phyloP scores from a whole-genome alignment of 1,140 invertebrate genomes.

The Cydia splendana region DNA sequence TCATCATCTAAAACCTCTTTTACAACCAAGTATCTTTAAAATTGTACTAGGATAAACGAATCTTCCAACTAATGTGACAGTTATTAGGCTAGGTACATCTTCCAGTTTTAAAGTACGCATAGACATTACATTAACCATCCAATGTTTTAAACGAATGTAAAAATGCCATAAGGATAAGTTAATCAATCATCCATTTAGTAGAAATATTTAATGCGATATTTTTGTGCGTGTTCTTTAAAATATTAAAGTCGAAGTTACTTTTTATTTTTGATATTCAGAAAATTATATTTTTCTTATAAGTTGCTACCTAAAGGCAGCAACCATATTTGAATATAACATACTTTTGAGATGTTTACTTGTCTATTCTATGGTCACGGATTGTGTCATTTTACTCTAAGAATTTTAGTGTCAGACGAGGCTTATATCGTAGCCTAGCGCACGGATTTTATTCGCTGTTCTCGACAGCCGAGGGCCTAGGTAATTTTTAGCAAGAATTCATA shows the following conservation, averaged over 20 bases:
- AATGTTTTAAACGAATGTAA: conserved; percentile 14
- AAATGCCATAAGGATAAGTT: conserved; percentile 15
- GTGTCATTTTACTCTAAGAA: conserved; percentile 57
- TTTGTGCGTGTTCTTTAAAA: conserved; percentile 60
- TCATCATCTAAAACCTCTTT: conserved; percentile 20
- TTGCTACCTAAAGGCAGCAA: conserved; percentile 66
- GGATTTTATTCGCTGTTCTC: conserved; percentile 44
- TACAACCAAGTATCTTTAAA: conserved; percentile 17
- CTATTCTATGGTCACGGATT: conserved; percentile 57
- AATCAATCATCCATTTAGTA: conserved; percentile 15
- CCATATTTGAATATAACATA: conserved; percentile 60
- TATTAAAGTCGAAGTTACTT: conserved; percentile 56
- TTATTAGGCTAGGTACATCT: conserved; percentile 23
- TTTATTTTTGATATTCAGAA: conserved; percentile 77
- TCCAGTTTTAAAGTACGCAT: conserved; percentile 33
- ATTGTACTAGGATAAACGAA: conserved; percentile 26
- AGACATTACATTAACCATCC: conserved; percentile 9
- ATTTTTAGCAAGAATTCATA: conserved; percentile 40
- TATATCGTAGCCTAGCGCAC: conserved; percentile 41
- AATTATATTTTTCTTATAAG: conserved; percentile 74
- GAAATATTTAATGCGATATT: conserved; percentile 52
- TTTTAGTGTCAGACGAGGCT: conserved; percentile 50
- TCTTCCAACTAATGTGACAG: conserved; percentile 21
- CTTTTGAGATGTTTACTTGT: conserved; percentile 68
- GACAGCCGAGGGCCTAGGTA: conserved; percentile 41